Evolutionary conservation across 2,113 vertebrate species (phyloP).

Genomic region (Brachypteracias leptosomus): DNA sequence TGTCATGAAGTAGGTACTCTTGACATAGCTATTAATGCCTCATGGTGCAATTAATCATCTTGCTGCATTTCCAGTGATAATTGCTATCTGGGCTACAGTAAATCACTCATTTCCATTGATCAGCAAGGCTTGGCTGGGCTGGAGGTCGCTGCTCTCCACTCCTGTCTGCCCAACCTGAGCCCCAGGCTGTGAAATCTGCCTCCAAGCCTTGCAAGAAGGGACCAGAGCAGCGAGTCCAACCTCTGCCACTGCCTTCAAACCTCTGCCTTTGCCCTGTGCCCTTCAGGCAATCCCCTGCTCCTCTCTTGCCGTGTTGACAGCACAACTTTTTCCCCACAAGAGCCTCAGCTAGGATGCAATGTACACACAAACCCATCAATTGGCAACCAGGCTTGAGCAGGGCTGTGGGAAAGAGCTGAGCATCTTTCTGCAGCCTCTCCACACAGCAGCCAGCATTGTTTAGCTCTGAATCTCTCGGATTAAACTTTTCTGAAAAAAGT

Average conservation of each 20-base stretch:
- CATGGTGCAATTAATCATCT: not conserved
- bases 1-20: not conserved
- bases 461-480: not conserved
- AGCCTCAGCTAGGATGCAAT: not conserved
- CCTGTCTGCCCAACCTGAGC: not conserved
- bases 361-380: not conserved
- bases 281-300: not conserved
- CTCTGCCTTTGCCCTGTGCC: not conserved
- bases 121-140: not conserved
- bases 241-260: not conserved
- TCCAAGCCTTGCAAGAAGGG: not conserved
- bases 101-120: not conserved
- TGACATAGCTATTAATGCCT: not conserved
- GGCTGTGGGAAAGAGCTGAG: not conserved
- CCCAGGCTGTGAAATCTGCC: not conserved
- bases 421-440: not conserved
- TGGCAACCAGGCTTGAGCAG: not conserved
- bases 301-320: not conserved
- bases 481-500: not conserved
- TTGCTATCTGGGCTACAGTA: not conserved
- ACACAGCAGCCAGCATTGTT: not conserved
- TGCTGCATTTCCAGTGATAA: not conserved
- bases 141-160: not conserved
- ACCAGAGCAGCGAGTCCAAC: rapidly evolving
- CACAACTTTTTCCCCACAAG: not conserved